These are phyloP conservation scores for Poecilia picta DNA, from an alignment of 2,797 vertebrate species.

Conservation along the genomic window DNA sequence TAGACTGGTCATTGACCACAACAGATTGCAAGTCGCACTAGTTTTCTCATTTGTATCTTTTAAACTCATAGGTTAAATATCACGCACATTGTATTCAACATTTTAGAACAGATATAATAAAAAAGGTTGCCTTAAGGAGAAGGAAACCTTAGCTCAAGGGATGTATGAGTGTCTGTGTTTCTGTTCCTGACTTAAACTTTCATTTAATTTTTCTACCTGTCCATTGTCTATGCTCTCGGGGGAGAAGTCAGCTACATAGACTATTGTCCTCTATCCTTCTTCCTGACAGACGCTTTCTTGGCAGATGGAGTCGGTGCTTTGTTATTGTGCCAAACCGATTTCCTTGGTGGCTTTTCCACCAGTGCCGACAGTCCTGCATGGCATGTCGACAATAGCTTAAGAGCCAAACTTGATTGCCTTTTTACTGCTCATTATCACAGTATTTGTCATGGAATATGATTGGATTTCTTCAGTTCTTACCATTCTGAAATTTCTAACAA, in stretches of 20 bases:
- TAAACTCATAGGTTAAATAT: neutral
- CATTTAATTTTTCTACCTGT: slow-evolving; percentile 15
- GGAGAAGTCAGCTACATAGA: slow-evolving; percentile 19
- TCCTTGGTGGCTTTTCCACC: slow-evolving; percentile 65
- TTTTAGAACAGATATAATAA: slow-evolving; percentile 14
- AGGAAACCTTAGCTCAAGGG: slow-evolving; percentile 26
- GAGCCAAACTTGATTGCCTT: slow-evolving; percentile 67
- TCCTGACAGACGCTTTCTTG: slow-evolving; percentile 68
- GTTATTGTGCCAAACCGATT: slow-evolving; percentile 72
- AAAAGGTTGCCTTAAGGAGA: slow-evolving; percentile 26
- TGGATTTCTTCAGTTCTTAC: slow-evolving; percentile 29
- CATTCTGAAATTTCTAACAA: neutral
- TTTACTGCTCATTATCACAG: slow-evolving; percentile 63
- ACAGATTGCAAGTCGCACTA: neutral
- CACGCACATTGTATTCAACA: neutral
- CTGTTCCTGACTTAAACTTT: slow-evolving; percentile 2
- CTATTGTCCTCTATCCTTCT: slow-evolving; percentile 56
- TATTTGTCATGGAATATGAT: slow-evolving; percentile 60
- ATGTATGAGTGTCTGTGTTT: slow-evolving; percentile 38
- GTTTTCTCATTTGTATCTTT: slow-evolving; percentile 2
- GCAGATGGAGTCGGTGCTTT: slow-evolving; percentile 60
- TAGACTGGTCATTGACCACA: neutral
- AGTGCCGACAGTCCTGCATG: slow-evolving; percentile 59
- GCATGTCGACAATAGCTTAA: slow-evolving; percentile 64
- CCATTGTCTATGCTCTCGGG: neutral